Base-by-base conservation (phyloP, 2,797 vertebrate genomes). In the Lithobates pipiens region DNA sequence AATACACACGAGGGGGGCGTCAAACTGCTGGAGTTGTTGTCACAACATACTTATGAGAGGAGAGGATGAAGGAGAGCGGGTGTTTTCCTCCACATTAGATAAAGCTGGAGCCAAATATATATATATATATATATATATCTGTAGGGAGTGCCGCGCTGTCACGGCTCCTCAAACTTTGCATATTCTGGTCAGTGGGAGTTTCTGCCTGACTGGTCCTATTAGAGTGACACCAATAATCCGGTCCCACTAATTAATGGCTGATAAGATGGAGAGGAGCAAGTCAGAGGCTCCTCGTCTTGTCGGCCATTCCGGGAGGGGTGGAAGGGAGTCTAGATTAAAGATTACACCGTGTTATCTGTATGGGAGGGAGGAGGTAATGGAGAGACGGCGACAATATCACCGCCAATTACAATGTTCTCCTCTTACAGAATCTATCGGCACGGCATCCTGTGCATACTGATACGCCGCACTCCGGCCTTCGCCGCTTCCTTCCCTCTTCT, bases 161-260 rank as follows among this genome's bases (percentile, higher is more conserved):
- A 42, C 34, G 0, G 13, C 76, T 34, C 23, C 36, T 65, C 15
- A 54, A 1, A 16, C 61, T 0, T 25, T n/a, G 23, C 36, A 23
- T 25, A 10, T 67, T 44, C 2, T 46, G 34, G 57, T 44, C n/a
- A 44, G 76, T 78, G 42, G 76, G 63, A 78, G 76, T 67, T 67
- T 25, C 23, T 23, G 4, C 54, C 0, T 63, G 57, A 16, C 57
- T 21, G 57, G 9, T 3, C 32, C 61, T 21, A 68, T 78, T 78
- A 78, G 61, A 42, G 76, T 11, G n/a, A 67, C 65, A 78, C 42
- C 57, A 78, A 46, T 68, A 67, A 68, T 67, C 76, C 36, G 7
- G 76, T 21, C 21, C 29, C 34, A 9, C 7, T 67, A 27, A 78
- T 78, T 67, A 78, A 78, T 5, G 34, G 63, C 15, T 13, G 3